phyloP scores from a whole-genome alignment of 2,113 vertebrate genomes.

The Gymnobelideus leadbeateri region DNA sequence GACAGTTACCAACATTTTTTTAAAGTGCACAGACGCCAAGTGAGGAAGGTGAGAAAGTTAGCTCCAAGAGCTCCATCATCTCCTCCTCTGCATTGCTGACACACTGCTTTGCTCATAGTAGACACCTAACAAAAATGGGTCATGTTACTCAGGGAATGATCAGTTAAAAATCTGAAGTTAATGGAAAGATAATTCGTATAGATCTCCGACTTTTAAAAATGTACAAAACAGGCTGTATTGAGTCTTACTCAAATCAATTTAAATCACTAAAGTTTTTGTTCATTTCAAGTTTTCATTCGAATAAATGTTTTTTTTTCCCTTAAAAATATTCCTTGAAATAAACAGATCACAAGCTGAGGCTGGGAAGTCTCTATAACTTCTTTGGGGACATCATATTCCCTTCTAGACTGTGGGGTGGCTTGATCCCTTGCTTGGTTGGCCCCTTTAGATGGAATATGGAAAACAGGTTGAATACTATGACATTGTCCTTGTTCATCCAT shows the following conservation, averaged over 20 bases:
- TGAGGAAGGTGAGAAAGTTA: not conserved
- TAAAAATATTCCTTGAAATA: slow-evolving; percentile 10
- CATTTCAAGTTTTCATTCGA: not conserved
- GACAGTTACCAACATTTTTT: not conserved
- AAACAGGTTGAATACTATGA: not conserved
- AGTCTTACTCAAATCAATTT: not conserved
- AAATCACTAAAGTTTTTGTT: not conserved
- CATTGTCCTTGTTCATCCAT: not conserved
- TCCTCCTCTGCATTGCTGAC: not conserved
- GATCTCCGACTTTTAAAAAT: not conserved
- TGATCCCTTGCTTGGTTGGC: not conserved
- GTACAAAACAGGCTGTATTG: not conserved
- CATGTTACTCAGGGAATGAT: not conserved
- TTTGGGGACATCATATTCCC: not conserved
- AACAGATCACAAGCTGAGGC: not conserved
- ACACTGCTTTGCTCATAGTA: not conserved
- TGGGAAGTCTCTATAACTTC: not conserved
- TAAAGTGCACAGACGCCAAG: not conserved
- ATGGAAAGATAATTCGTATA: not conserved
- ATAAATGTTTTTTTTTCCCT: not conserved
- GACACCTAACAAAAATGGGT: not conserved
- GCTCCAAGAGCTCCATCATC: too few species aligned
- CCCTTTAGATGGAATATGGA: not conserved
- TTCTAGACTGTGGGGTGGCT: not conserved
- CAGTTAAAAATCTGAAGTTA: not conserved